These are phyloP conservation scores for Streptopelia turtur DNA, from an alignment of 2,797 vertebrate genomes.

Conservation along the genomic window DNA sequence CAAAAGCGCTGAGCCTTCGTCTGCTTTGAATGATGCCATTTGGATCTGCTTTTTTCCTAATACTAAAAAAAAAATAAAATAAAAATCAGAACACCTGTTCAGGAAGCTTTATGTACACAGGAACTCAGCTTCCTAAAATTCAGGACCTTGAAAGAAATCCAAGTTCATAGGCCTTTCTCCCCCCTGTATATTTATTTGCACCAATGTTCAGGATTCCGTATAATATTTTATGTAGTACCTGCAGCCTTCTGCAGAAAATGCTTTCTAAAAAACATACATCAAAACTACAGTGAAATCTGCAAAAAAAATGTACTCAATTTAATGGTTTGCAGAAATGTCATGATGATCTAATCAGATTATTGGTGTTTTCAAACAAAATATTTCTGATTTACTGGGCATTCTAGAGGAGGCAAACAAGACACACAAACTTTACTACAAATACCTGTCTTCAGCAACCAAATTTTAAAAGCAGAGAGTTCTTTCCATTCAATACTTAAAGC, in stretches of 20 bases:
- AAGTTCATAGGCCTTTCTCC: neutral
- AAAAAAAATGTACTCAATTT: neutral
- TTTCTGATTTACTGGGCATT: neutral
- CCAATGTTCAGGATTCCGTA: neutral
- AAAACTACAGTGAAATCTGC: neutral
- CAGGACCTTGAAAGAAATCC: neutral
- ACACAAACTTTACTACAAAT: neutral
- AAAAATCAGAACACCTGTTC: neutral
- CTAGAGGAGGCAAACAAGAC: neutral
- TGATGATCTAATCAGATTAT: neutral
- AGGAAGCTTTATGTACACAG: neutral
- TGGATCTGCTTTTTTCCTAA: neutral
- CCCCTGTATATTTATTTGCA: neutral
- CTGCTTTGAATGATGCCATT: neutral
- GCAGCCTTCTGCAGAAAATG: neutral
- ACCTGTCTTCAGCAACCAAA: neutral
- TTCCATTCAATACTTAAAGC: neutral
- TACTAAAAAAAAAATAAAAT: neutral
- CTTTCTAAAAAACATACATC: neutral
- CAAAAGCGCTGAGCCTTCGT: neutral
- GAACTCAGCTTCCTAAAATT: neutral
- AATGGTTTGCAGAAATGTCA: neutral
- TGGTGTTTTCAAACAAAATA: neutral
- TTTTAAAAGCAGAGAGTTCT: constrained; percentile 14
- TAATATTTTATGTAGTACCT: neutral